A percentile compares a stretch with the other conserved stretches of the same genome.
These are phyloP conservation scores for Penaeus indicus DNA, from an alignment of 1,140 invertebrate genomes.

Conservation along the genomic window DNA sequence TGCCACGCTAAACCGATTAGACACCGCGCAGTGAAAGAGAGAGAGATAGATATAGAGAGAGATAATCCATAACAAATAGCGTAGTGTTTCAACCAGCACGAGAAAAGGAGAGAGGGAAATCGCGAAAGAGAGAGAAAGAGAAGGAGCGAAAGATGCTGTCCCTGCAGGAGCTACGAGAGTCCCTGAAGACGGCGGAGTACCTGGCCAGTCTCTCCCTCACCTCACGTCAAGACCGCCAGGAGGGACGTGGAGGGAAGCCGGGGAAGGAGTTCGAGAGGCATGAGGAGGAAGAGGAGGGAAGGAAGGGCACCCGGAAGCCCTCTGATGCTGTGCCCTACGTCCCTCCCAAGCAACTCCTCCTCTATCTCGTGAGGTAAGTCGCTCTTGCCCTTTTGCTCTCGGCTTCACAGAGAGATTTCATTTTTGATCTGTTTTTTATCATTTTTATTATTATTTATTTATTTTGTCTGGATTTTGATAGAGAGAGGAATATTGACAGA, in stretches of 20 bases:
- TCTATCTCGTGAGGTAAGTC: slow-evolving; percentile 77
- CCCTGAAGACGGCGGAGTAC: slow-evolving; percentile 75
- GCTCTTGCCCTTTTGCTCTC: not conserved
- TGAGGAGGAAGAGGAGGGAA: slow-evolving; percentile 68
- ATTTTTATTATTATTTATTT: not conserved
- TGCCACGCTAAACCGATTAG: too few species aligned
- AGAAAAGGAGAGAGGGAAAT: too few species aligned
- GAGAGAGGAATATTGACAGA: not conserved
- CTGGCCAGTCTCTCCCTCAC: slow-evolving; percentile 74
- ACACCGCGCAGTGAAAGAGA: too few species aligned
- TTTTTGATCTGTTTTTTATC: not conserved
- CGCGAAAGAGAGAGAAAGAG: too few species aligned
- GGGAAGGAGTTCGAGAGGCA: not conserved
- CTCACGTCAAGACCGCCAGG: slow-evolving; percentile 12
- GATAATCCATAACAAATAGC: too few species aligned
- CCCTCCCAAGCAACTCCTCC: slow-evolving; percentile 76
- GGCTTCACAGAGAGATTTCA: not conserved
- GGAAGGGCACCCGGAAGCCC: not conserved
- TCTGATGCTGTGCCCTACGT: slow-evolving; percentile 70
- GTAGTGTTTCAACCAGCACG: too few species aligned
- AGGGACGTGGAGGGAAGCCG: not conserved
- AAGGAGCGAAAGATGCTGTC: slow-evolving; percentile 26
- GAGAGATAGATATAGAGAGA: too few species aligned
- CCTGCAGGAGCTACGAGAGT: slow-evolving; percentile 69
- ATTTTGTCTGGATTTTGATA: not conserved